Base-by-base conservation (phyloP, 1,140 invertebrate species). In the Aphelinus atriplicis region DNA sequence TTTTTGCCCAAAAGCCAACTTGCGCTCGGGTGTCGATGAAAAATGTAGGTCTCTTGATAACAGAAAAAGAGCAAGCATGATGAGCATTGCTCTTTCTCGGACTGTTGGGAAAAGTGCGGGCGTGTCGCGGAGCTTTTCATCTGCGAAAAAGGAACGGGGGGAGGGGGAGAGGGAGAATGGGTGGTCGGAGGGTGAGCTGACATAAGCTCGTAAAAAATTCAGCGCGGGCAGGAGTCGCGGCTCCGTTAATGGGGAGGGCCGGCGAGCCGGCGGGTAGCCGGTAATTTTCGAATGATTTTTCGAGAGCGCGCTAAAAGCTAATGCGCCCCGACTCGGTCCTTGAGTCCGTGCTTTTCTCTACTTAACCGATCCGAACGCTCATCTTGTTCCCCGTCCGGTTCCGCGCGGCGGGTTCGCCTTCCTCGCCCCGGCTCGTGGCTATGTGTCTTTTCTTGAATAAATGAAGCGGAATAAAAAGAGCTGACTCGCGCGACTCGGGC, bases 251-350 rank as follows among this genome's bases (percentile, higher is more conserved):
- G 84, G 82, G 62, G 5, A 58, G 60, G 60, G 65, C 2, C 53
- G 65, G 10, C 26, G 26, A 26, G 26, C 26, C 26, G 26, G 26
- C 26, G 72, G 78, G 78, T 76, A 79, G 77, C 81, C 78, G 3
- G 79, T 81, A 83, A 85, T 86, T 83, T 82, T 82, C 80, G 78
- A 84, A 84, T 84, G 79, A 84, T 84, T 82, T 82, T 80, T 79
- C 77, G 79, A 77, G 78, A 50, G 57, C 51, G 1, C 76, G 80
- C 81, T 85, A 84, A 85, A 85, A 85, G 84, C 84, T 83, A 83
- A 84, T 82, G 83, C 78, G 68, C 61, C 79, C 71, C 77, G 63
- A 51, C 77, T 76, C 69, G 26, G 26, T 26, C 26, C 26, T 26
- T 26, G 26, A 26, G 26, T 26, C 26, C 26, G 26, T 26, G 26